Conservation (phyloP, 2,113 vertebrate species). For the Hucho hucho region DNA sequence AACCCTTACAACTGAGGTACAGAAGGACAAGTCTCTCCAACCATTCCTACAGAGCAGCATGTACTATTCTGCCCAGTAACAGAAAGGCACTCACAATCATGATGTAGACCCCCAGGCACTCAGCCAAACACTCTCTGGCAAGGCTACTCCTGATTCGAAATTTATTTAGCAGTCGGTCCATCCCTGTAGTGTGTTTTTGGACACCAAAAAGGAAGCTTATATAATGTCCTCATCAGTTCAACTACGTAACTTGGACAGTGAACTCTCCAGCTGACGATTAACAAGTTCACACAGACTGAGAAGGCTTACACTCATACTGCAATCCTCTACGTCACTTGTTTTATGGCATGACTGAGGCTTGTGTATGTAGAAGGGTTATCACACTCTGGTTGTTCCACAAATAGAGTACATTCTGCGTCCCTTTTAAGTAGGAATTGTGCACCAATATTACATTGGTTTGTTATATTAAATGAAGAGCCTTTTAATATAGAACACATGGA, state of each 20-base stretch:
- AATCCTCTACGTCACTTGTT: conserved; percentile 44
- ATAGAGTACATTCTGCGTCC: too few relatives aligned
- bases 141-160: conserved; percentile 60
- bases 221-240: too few relatives aligned
- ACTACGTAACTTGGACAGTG: too few relatives aligned
- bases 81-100: conserved; percentile 66
- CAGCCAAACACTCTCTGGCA: conserved; percentile 68
- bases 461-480: too few relatives aligned
- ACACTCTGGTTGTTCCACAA: too few relatives aligned
- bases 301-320: conserved; percentile 47
- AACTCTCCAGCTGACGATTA: conserved; percentile 1
- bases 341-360: conserved; percentile 45
- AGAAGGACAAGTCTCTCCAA: not conserved
- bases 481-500: too few relatives aligned
- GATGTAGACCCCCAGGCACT: conserved; percentile 69
- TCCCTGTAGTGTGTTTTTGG: conserved; percentile 7
- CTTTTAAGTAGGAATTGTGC: too few relatives aligned
- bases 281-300: conserved; percentile 6
- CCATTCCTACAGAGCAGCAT: not conserved
- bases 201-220: not conserved
- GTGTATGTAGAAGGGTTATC: not conserved
- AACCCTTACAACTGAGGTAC: not conserved
- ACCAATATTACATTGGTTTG: too few relatives aligned
- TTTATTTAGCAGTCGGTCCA: conserved; percentile 67
- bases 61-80: not conserved